These are phyloP conservation scores for Anhinga rufa DNA, from an alignment of 2,113 vertebrate genomes.

Conservation along the genomic window DNA sequence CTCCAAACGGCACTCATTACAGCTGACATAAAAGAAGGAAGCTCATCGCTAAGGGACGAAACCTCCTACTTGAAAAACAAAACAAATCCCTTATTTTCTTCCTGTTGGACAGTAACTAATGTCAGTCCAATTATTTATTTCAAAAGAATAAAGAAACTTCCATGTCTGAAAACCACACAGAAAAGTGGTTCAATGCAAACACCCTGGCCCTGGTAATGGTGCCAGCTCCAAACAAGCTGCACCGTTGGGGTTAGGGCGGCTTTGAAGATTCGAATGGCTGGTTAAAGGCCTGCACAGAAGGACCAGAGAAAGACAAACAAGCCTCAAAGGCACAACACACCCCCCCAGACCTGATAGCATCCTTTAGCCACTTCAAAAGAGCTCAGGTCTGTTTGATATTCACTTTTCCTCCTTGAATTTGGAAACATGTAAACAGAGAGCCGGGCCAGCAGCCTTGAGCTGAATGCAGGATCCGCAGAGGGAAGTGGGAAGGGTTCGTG, in stretches of 20 bases:
- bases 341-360: conserved; percentile 6
- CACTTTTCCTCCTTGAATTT: conserved; percentile 53
- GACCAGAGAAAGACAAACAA: conserved; percentile 37
- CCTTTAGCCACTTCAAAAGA: conserved; percentile 62
- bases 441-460: conserved; percentile 18
- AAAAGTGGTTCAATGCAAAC: neutral
- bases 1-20: neutral
- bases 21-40: neutral
- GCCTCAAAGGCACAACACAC: conserved; percentile 17
- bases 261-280: conserved; percentile 15
- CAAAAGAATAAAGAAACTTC: neutral
- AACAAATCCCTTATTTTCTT: neutral
- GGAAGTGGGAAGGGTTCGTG: neutral
- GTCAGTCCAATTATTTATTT: neutral
- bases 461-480: neutral
- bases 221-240: neutral
- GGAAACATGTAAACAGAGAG: conserved; percentile 44
- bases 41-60: neutral
- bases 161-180: neutral
- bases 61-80: neutral
- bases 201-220: neutral
- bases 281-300: neutral
- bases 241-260: neutral
- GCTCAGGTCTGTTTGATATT: conserved; percentile 62
- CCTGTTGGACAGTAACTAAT: neutral